Base-by-base conservation (phyloP, 2,113 vertebrate species). In the Pithys albifrons region DNA sequence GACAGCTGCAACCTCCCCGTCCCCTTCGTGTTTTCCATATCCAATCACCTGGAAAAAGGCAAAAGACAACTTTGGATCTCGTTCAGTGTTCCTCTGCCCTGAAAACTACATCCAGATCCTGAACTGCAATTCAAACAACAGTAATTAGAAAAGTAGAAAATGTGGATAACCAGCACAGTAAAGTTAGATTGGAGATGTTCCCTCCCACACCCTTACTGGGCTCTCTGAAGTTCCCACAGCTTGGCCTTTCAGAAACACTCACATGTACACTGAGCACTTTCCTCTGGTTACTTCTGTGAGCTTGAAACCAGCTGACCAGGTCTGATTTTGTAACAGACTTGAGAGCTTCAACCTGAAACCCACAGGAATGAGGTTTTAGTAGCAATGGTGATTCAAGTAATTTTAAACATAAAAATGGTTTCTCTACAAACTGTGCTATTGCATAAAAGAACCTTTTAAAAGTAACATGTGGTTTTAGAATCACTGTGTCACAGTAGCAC, bases 201-300 rank as follows among this genome's bases (percentile, higher is more conserved):
- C 55, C 46, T 41, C 3, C 46, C 10, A 0, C 19, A 1, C 7
- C 22, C 57, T 17, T 4, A 4, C 35, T 12, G 22, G 11, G 29
- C 51, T 19, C 35, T 16, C 12, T 5, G 31, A 23, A 43, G 6
- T 61, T 14, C 14, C 2, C 9, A 3, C 19, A 37, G 39, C 9
- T 11, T 24, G 67, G 57, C 19, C 15, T 22, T 37, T 14, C 29
- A 37, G 57, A 25, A 25, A 61, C 70, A 98, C 99, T 98, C 89
- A 99, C 99, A 0, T 99, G 99, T 2, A 99, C 98, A 3, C 99
- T 99, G 81, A 99, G 98, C 95, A 98, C 98, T 96, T 98, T 99
- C 95, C 96, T 98, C 94, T 92, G 95, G 54, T 61, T 70, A 84
- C 92, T 96, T 93, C 98, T 97, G 66, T 99, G 99, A 73, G 98